Percentiles rank a stretch among this genome's conserved stretches.
Evolutionary conservation across 2,113 vertebrate species (phyloP).

Genomic region (Callipepla squamata): DNA sequence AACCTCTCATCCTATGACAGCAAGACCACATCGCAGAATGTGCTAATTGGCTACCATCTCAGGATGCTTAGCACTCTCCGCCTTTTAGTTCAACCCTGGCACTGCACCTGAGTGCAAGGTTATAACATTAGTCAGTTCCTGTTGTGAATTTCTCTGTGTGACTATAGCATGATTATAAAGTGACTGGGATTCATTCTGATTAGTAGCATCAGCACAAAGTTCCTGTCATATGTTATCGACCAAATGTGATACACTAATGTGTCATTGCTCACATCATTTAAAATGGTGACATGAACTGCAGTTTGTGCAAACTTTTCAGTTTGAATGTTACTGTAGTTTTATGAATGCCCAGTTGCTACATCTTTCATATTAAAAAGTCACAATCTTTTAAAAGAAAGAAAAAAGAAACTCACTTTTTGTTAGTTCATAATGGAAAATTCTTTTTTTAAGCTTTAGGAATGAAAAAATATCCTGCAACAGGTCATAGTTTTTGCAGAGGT

Average conservation of each 20-base stretch:
- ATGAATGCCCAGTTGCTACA: neutral
- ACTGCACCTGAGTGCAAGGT: neutral
- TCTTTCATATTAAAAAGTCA: neutral
- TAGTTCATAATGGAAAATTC: neutral
- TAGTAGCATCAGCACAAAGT: neutral
- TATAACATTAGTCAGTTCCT: slow-evolving; percentile 29
- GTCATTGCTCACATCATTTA: neutral
- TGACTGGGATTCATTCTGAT: neutral
- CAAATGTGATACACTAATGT: neutral
- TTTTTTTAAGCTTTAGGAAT: neutral
- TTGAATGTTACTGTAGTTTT: neutral
- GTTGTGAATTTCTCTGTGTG: neutral
- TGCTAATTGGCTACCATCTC: slow-evolving; percentile 31
- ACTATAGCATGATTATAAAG: neutral
- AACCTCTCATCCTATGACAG: neutral
- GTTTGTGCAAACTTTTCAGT: neutral
- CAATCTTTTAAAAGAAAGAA: neutral
- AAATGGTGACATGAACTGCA: neutral
- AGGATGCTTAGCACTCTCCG: neutral
- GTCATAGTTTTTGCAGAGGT: neutral
- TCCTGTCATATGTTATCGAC: neutral
- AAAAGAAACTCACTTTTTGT: neutral
- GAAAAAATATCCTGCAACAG: neutral
- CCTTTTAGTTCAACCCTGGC: slow-evolving; percentile 11
- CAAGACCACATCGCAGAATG: neutral